Conservation (phyloP, 2,113 vertebrate genomes). For the Calidris pugnax region DNA sequence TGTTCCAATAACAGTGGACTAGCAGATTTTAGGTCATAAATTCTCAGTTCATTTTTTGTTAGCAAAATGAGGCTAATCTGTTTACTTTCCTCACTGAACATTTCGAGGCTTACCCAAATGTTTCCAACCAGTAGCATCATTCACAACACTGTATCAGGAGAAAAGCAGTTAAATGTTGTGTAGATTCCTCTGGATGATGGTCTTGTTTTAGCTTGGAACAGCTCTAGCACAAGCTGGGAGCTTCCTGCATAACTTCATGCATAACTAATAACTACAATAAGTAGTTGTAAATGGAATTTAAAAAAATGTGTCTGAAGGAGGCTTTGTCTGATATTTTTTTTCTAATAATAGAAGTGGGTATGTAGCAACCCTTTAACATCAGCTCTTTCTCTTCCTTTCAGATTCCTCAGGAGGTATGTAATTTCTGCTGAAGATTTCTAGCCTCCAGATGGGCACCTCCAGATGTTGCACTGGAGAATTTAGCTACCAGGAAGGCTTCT, state of each 20-base stretch:
- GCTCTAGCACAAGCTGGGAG: background rate
- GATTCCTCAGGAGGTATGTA: slow-evolving; percentile 82
- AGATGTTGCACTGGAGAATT: background rate
- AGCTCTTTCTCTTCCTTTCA: slow-evolving; percentile 52
- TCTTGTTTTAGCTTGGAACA: background rate
- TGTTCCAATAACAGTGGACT: background rate
- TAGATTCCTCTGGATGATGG: background rate
- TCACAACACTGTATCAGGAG: background rate
- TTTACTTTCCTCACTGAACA: background rate
- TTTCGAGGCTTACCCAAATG: background rate
- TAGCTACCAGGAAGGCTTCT: background rate
- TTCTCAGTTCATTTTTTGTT: background rate
- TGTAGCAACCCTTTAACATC: background rate
- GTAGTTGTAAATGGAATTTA: background rate
- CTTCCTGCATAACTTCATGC: background rate
- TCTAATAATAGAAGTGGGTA: background rate
- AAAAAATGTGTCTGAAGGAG: background rate
- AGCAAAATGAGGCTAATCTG: background rate
- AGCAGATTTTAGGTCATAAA: background rate
- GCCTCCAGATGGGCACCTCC: background rate
- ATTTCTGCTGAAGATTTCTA: background rate
- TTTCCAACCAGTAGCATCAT: background rate
- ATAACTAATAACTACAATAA: background rate
- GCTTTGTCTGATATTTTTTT: background rate
- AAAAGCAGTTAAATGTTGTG: background rate